Conservation (phyloP, 1,140 invertebrate genomes). For the Anagrus nilaparvatae region DNA sequence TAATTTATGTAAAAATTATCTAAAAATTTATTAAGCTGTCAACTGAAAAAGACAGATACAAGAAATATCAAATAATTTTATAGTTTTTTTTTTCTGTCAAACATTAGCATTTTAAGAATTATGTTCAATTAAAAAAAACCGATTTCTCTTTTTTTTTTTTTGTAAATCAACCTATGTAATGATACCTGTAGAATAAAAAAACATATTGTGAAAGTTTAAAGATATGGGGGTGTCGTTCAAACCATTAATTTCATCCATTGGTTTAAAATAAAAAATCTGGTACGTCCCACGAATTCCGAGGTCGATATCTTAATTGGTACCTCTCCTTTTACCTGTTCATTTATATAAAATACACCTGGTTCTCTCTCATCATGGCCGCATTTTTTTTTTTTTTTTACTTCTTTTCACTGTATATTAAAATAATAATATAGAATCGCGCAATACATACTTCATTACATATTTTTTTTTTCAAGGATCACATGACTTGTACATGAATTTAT, state of each 20-base stretch:
- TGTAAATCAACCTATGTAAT: no score
- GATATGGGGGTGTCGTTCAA: constrained; percentile 6
- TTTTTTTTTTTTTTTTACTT: no score
- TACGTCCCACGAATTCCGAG: constrained; percentile 22
- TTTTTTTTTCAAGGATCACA: no score
- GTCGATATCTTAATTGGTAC: constrained; percentile 39
- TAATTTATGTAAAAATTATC: no score
- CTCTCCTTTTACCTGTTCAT: constrained; percentile 18
- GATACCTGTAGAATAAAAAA: no score
- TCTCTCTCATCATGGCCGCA: constrained; percentile 10
- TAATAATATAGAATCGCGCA: no score
- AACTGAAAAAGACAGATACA: constrained; percentile 1
- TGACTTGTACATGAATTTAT: no score
- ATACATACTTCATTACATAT: no score
- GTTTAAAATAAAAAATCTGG: constrained; percentile 22
- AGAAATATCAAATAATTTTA: constrained; percentile 4
- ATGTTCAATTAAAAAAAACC: constrained; percentile 14
- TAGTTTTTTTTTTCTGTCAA: constrained; percentile 3
- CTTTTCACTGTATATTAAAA: no score
- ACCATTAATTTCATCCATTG: constrained; percentile 32
- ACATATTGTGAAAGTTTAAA: no score
- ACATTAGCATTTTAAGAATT: constrained; percentile 14
- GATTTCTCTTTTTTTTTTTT: no score
- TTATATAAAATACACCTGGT: no score
- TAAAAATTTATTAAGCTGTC: constrained; percentile 16